Evolutionary conservation across 2,113 vertebrate genomes (phyloP).

Genomic region (Limanda limanda): DNA sequence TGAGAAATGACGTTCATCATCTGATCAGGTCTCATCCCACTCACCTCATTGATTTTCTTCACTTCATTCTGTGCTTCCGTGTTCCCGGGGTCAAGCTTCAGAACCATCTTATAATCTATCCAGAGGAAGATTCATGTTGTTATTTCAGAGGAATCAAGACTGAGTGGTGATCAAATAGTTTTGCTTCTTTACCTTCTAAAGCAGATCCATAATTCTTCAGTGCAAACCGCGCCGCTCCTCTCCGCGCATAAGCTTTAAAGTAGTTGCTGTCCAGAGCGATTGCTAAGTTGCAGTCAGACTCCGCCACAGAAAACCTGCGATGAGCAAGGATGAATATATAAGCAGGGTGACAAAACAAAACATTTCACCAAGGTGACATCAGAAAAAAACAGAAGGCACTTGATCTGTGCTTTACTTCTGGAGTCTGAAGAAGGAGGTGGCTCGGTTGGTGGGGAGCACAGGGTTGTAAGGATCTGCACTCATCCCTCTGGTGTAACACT

Average conservation of each 20-base stretch:
- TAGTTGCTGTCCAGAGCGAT: constrained; percentile 90
- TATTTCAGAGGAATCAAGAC: not conserved
- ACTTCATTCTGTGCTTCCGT: constrained; percentile 90
- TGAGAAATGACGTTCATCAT: rapidly evolving
- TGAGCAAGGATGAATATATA: not conserved
- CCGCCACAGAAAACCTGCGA: constrained; percentile 90
- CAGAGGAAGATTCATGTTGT: not conserved
- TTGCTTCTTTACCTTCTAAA: constrained; percentile 84
- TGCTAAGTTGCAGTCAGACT: constrained; percentile 96
- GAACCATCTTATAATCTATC: constrained; percentile 92
- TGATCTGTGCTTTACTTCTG: constrained; percentile 86
- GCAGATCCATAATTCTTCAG: constrained; percentile 88
- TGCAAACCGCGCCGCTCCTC: constrained; percentile 89
- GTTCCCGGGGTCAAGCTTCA: constrained; percentile 89
- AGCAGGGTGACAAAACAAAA: not conserved
- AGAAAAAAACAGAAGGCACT: not conserved
- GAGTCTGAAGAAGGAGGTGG: constrained; percentile 89
- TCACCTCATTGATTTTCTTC: constrained; percentile 88
- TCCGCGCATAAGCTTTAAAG: constrained; percentile 87
- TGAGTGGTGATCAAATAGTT: not conserved
- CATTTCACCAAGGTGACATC: not conserved
- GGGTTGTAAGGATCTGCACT: constrained; percentile 91
- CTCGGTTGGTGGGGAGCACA: constrained; percentile 92
- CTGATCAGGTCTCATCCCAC: not conserved
- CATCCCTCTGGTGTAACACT: constrained; percentile 96